Conservation (phyloP, 2,888 invertebrate genomes). For the Plemyria rubiginata region DNA sequence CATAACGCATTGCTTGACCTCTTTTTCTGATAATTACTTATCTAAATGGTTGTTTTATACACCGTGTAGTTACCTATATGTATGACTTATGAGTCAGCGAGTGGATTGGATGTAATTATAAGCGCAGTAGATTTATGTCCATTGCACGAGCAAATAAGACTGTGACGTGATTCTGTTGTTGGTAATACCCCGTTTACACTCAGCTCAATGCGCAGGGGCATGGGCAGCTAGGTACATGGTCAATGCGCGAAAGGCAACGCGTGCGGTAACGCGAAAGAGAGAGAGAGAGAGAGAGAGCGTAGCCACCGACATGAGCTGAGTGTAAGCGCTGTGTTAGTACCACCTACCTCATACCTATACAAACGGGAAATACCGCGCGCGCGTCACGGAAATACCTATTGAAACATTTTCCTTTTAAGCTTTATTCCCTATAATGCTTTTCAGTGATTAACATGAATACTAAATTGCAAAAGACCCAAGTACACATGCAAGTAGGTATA, state of each 20-base stretch:
- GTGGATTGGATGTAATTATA: conserved; percentile 55
- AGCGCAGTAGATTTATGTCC: conserved; percentile 53
- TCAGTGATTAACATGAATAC: conserved; percentile 16
- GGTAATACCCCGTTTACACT: too few species aligned
- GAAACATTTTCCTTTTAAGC: conserved; percentile 22
- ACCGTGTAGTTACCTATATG: conserved; percentile 43
- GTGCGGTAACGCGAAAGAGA: too few species aligned
- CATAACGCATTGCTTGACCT: conserved; percentile 33
- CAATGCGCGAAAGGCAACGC: too few species aligned
- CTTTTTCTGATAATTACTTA: conserved; percentile 46
- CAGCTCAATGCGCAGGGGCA: too few species aligned
- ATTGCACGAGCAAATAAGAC: conserved; percentile 48
- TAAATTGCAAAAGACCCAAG: neutral
- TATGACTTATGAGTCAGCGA: conserved; percentile 59
- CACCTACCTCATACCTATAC: neutral
- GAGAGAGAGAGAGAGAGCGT: too few species aligned
- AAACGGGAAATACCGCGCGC: conserved; percentile 70
- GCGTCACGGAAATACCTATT: conserved; percentile 51
- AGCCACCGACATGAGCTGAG: too few species aligned
- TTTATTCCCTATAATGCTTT: conserved; percentile 15
- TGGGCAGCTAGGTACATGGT: too few species aligned
- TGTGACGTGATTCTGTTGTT: conserved; percentile 50
- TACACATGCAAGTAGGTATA: neutral
- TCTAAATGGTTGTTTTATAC: conserved; percentile 54
- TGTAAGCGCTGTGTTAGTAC: too few species aligned